Evolutionary conservation across 2,113 vertebrate genomes (phyloP).

Genomic region (Falcunculus frontatus): DNA sequence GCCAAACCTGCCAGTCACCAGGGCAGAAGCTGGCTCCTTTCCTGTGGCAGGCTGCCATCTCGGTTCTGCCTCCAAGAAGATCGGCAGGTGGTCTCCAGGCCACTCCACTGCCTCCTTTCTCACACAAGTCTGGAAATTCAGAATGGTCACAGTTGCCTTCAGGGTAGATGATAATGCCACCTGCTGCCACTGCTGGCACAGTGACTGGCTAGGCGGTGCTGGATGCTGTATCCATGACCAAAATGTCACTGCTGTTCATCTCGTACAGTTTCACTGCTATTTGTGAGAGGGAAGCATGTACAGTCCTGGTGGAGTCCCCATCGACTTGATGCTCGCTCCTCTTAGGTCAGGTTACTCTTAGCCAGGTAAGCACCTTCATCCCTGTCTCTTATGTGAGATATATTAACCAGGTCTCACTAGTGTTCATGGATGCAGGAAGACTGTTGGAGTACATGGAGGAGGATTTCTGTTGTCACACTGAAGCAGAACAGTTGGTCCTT

Average conservation of each 20-base stretch:
- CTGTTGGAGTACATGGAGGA: not conserved
- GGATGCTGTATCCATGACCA: not conserved
- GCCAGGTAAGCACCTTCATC: not conserved
- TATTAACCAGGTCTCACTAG: not conserved
- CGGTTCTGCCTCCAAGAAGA: not conserved
- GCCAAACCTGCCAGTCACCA: conserved; percentile 35
- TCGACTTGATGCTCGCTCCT: rapidly evolving
- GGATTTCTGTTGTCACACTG: not conserved
- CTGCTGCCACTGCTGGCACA: not conserved
- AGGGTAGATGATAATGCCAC: not conserved
- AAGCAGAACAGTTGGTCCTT: not conserved
- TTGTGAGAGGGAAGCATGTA: not conserved
- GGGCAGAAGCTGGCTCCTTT: conserved; percentile 16
- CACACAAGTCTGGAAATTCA: not conserved
- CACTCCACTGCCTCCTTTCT: not conserved
- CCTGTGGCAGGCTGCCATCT: not conserved
- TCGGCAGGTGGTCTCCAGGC: not conserved
- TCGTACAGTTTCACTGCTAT: not conserved
- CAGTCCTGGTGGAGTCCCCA: not conserved
- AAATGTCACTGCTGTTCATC: not conserved
- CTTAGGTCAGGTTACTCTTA: not conserved
- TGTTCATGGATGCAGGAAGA: not conserved
- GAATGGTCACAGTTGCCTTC: not conserved
- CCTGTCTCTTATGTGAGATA: not conserved
- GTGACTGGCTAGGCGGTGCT: not conserved